Evolutionary conservation across 2,797 vertebrate genomes (phyloP).

Genomic region (Myotis pilosus): DNA sequence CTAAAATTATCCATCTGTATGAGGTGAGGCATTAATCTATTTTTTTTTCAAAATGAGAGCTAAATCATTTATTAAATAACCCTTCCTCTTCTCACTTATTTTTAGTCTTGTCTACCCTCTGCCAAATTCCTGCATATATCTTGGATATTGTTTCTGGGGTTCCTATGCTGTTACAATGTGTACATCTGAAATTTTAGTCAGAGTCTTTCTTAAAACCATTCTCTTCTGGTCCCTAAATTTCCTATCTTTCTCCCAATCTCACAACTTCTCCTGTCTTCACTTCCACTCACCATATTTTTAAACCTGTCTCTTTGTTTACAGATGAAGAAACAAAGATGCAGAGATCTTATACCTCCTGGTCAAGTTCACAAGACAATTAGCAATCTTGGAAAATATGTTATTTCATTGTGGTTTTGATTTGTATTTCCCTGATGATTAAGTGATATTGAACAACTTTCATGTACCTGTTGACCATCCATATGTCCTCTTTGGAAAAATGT

Average conservation of each 20-base stretch:
- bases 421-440: not conserved
- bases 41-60: slow-evolving; percentile 38
- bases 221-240: not conserved
- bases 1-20: slow-evolving; percentile 32
- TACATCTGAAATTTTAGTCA: not conserved
- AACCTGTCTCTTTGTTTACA: not conserved
- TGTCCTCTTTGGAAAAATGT: not conserved
- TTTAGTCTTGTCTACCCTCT: not conserved
- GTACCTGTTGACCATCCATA: not conserved
- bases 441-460: not conserved
- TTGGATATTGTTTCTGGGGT: not conserved
- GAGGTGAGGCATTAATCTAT: not conserved
- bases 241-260: not conserved
- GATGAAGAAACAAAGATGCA: not conserved
- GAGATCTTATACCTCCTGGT: not conserved
- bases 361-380: not conserved
- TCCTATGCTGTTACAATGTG: slow-evolving; percentile 1
- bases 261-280: not conserved
- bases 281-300: slow-evolving; percentile 28
- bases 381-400: not conserved
- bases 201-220: not conserved
- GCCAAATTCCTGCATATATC: not conserved
- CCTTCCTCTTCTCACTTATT: not conserved
- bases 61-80: slow-evolving; percentile 50
- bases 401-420: not conserved